Conservation (phyloP, 2,113 vertebrate genomes). For the Indicator maculatus region DNA sequence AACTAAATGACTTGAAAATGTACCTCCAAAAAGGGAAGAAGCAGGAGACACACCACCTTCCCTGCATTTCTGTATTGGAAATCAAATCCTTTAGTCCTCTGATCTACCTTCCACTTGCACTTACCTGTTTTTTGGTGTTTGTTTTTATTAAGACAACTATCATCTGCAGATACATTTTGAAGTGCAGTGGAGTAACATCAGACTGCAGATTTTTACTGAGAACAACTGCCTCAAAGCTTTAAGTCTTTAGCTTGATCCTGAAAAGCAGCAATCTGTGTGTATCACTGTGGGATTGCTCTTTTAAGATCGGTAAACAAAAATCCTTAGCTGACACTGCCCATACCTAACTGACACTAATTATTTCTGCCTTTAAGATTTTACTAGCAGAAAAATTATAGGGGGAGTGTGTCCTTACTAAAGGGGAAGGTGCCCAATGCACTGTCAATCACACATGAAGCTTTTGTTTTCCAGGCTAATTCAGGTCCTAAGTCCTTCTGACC, state of each 20-base stretch:
- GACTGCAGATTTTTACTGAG: background rate
- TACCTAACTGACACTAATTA: background rate
- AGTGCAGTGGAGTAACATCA: background rate
- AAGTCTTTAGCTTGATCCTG: background rate
- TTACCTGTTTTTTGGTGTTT: conserved; percentile 28
- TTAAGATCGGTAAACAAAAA: background rate
- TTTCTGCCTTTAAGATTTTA: background rate
- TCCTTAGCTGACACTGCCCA: background rate
- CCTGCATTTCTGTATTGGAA: background rate
- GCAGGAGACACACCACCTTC: background rate
- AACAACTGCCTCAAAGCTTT: background rate
- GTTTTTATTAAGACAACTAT: background rate
- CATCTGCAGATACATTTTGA: background rate
- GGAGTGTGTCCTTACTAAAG: background rate
- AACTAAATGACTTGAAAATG: background rate
- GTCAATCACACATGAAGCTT: conserved; percentile 50
- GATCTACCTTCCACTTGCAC: background rate
- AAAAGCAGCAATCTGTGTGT: background rate
- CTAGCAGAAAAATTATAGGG: background rate
- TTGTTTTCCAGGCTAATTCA: conserved; percentile 51
- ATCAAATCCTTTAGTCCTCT: background rate
- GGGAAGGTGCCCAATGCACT: conserved; percentile 28
- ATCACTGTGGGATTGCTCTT: background rate
- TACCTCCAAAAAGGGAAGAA: background rate
- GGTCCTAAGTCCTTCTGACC: conserved; percentile 56